Evolutionary conservation across 2,113 vertebrate species (phyloP), one percentile per base, ranked within the genome.

Genomic region (Charadrius vociferus): DNA sequence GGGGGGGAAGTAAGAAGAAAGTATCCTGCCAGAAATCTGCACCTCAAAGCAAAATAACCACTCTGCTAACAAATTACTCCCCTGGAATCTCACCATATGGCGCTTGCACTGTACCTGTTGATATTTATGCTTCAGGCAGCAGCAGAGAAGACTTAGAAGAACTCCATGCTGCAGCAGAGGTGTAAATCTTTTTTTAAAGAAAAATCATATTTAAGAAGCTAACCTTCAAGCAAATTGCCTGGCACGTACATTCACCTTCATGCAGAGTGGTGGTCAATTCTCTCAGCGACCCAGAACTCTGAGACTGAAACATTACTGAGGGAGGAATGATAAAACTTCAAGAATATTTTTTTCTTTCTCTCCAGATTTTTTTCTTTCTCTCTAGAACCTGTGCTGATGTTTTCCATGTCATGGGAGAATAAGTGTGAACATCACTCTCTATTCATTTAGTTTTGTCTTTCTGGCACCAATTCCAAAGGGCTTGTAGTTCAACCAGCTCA

Each of bases 31-130:
- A 96, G 55, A 94, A 94, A 95, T 47, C 66, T 91, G 30, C 26
- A 88, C 70, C 88, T 95, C 81, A 93, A 87, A 91, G 81, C 58
- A 91, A 94, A 50, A 71, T 92, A 97, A 90, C 45, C 37, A 72
- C 67, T 75, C 81, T 58, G 89, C 88, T 97, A 96, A 95, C 67
- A 91, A 97, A 96, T 87, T 72, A 88, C 81, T 97, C 81, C 71
- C 61, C 63, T 88, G 88, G 45, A 94, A 80, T 93, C 88, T 90
- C 72, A 91, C 87, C 96, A 93, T 94, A 92, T 96, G 97, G 72
- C 59, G 1, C 90, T 94, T 94, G 81, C 66, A 88, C 53, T 88
- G 39, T 86, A 89, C 81, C 72, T 97, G 94, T 96, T 95, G 96
- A 96, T 95, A 97, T 73, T 95, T 61, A 82, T 71, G 67, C 79